phyloP scores from a whole-genome alignment of 2,888 invertebrate species.

The Toxonevra muliebris region DNA sequence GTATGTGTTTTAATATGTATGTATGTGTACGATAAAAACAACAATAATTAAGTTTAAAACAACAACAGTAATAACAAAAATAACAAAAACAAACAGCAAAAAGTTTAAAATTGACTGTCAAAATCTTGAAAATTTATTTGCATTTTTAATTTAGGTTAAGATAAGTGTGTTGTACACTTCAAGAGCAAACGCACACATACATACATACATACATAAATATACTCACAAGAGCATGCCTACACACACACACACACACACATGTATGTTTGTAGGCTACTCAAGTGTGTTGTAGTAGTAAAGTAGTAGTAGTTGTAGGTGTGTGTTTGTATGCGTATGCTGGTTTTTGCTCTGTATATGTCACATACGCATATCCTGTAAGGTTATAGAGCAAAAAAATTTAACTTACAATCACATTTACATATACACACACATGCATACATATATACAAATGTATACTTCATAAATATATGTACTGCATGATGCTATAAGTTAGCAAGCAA shows the following conservation, averaged over 20 bases:
- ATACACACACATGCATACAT: neutral
- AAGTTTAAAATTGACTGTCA: slow-evolving; percentile 45
- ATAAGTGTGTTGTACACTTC: slow-evolving; percentile 24
- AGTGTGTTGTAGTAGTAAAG: no score
- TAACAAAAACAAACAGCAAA: slow-evolving; percentile 19
- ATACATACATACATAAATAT: slow-evolving; percentile 15
- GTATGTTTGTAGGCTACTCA: neutral
- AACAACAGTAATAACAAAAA: slow-evolving; percentile 12
- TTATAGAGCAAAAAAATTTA: slow-evolving; percentile 13
- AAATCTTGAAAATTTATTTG: slow-evolving; percentile 43
- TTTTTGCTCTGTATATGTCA: slow-evolving; percentile 9
- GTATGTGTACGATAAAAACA: neutral
- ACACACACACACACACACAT: slow-evolving; percentile 1
- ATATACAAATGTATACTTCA: neutral
- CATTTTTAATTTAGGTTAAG: slow-evolving; percentile 46
- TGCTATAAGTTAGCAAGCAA: no score
- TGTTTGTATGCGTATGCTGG: neutral
- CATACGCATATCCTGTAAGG: neutral
- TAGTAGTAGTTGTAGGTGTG: neutral
- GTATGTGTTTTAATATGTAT: neutral
- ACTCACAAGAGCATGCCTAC: neutral
- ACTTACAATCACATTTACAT: neutral
- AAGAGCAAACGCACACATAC: slow-evolving; percentile 8
- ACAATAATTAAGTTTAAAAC: neutral
- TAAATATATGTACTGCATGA: neutral